Evolutionary conservation across 2,113 vertebrate genomes (phyloP).

Genomic region (Paradisaea rubra): DNA sequence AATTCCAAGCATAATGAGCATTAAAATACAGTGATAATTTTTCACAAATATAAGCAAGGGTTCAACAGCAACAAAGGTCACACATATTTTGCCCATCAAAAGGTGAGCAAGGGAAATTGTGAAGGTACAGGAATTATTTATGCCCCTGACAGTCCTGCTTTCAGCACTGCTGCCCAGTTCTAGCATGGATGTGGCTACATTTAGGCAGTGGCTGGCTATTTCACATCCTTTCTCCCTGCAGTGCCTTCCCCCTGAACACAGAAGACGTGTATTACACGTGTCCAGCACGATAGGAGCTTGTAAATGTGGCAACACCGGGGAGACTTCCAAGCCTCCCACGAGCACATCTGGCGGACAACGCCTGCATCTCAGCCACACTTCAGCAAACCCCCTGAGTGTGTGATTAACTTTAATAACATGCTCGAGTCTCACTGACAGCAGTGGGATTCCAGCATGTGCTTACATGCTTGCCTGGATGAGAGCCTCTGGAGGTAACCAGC

Average conservation of each 20-base stretch:
- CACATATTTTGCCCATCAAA: background rate
- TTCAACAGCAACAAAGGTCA: background rate
- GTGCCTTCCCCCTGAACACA: background rate
- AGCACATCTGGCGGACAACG: background rate
- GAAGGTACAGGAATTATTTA: background rate
- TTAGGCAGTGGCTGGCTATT: background rate
- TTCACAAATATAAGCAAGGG: background rate
- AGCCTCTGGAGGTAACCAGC: background rate
- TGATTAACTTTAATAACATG: background rate
- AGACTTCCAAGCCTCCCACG: background rate
- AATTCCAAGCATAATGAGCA: background rate
- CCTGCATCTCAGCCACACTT: background rate
- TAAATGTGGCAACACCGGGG: slow-evolving; percentile 15
- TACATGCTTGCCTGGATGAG: background rate
- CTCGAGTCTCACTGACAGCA: background rate
- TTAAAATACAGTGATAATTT: background rate
- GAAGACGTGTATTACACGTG: background rate
- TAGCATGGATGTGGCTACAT: background rate
- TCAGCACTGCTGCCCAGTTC: background rate
- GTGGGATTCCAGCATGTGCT: background rate
- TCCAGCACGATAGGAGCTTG: background rate
- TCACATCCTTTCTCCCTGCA: background rate
- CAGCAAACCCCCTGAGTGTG: background rate
- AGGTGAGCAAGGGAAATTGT: background rate
- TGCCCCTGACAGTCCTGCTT: background rate